Evolutionary conservation across 1,140 invertebrate genomes (phyloP).

Genomic region (Aphaenogaster ashmeadi): DNA sequence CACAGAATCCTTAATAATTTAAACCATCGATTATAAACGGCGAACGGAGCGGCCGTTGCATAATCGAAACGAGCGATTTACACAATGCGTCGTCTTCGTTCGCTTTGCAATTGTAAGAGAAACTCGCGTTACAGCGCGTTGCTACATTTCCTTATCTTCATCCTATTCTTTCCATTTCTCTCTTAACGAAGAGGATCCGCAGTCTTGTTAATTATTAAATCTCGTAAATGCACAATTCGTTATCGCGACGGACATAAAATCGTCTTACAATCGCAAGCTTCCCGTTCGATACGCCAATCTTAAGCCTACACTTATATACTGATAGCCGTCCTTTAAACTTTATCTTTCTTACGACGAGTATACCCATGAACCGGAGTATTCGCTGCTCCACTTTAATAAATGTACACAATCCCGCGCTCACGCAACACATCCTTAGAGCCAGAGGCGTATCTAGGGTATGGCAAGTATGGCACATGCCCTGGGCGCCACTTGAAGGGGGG

Average conservation of each 20-base stretch:
- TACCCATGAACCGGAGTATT: conserved; percentile 55
- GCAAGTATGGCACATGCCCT: too few species aligned
- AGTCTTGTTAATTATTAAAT: not conserved
- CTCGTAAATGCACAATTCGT: not conserved
- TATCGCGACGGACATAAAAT: not conserved
- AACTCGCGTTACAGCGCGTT: conserved; percentile 32
- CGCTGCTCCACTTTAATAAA: conserved; percentile 37
- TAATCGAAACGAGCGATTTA: conserved; percentile 63
- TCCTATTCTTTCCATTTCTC: not conserved
- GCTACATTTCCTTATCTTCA: not conserved
- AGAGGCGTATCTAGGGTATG: too few species aligned
- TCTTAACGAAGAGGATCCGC: not conserved
- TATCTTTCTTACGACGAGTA: conserved; percentile 51
- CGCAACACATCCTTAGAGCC: not conserved
- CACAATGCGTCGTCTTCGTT: conserved; percentile 49
- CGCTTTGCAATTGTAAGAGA: conserved; percentile 70
- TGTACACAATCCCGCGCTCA: conserved; percentile 37
- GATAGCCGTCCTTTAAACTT: conserved; percentile 57
- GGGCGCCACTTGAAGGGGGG: too few species aligned
- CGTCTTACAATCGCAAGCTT: conserved; percentile 68
- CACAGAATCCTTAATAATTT: conserved; percentile 70
- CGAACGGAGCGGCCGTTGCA: conserved; percentile 16
- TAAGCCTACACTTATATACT: conserved; percentile 53
- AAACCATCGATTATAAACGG: conserved; percentile 31
- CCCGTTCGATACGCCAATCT: conserved; percentile 50